Conservation (phyloP, 1,140 invertebrate species). For the Nymphalis io region DNA sequence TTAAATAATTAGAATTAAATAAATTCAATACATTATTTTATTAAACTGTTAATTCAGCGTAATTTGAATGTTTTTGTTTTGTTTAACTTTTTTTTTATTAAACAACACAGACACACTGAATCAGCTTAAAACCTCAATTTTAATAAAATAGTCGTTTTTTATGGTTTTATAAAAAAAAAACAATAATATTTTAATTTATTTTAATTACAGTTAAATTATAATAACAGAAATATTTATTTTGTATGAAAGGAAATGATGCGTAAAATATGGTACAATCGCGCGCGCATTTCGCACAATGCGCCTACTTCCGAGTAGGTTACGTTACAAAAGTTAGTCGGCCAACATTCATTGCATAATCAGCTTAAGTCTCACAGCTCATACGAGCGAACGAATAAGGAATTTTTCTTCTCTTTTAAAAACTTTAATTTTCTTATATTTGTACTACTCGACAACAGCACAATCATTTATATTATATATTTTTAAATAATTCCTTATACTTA, state of each 20-base stretch:
- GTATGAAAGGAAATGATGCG: constrained; percentile 28
- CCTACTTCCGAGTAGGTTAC: constrained; percentile 43
- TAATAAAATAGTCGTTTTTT: neutral
- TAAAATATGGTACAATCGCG: constrained; percentile 16
- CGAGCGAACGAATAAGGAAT: constrained; percentile 4
- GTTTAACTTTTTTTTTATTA: no score
- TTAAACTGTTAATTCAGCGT: no score
- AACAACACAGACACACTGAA: no score
- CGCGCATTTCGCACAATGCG: constrained; percentile 28
- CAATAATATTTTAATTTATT: no score
- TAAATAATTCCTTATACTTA: no score
- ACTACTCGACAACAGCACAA: neutral
- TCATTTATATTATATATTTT: no score
- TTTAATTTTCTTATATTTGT: neutral
- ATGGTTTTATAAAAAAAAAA: neutral
- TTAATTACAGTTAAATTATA: neutral
- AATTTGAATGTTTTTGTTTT: no score
- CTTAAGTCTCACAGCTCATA: neutral
- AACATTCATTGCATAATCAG: constrained; percentile 40
- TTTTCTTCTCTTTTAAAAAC: neutral
- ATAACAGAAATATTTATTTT: constrained; percentile 5
- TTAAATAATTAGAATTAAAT: no score
- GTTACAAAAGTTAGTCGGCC: constrained; percentile 40
- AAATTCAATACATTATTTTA: no score
- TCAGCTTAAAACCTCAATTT: no score